Percentiles rank a stretch among this genome's conserved stretches.
Conservation (phyloP, 2,888 invertebrate species). For the Melanargia galathea region DNA sequence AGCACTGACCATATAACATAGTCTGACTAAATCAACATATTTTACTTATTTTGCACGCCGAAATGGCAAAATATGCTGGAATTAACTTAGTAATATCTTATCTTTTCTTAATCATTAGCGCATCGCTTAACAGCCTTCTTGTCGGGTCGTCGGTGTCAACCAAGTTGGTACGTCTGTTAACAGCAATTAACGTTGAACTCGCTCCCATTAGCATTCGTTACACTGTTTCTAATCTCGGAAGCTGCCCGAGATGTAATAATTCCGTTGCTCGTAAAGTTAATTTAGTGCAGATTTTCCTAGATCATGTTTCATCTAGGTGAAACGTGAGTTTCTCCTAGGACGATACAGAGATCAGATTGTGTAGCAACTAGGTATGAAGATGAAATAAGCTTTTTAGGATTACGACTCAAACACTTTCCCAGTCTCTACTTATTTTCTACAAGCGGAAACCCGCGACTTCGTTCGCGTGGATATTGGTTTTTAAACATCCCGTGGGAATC, state of each 20-base stretch:
- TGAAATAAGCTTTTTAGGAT: not conserved
- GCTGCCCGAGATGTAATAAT: slow-evolving; percentile 19
- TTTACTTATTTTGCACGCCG: too few relatives aligned
- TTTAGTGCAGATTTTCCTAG: slow-evolving; percentile 25
- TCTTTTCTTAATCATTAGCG: too few relatives aligned
- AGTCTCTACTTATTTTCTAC: too few relatives aligned
- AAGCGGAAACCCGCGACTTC: too few relatives aligned
- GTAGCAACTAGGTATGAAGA: not conserved
- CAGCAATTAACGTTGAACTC: slow-evolving; percentile 26
- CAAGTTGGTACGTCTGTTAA: slow-evolving; percentile 5
- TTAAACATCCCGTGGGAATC: too few relatives aligned
- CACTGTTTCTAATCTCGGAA: slow-evolving; percentile 23
- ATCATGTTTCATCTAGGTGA: slow-evolving; percentile 17
- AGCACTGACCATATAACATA: too few relatives aligned
- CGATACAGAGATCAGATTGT: slow-evolving; percentile 3
- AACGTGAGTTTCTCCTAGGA: not conserved
- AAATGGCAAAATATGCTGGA: too few relatives aligned
- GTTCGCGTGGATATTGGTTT: too few relatives aligned
- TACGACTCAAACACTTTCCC: not conserved
- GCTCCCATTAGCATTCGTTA: slow-evolving; percentile 29
- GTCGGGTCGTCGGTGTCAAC: slow-evolving; percentile 1
- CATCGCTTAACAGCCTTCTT: too few relatives aligned
- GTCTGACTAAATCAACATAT: too few relatives aligned
- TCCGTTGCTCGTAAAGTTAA: slow-evolving; percentile 25
- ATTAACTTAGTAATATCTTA: too few relatives aligned